Percentiles rank a stretch among this genome's conserved stretches.
Evolutionary conservation across 1,140 invertebrate genomes (phyloP).

Genomic region (Aphis craccivora): DNA sequence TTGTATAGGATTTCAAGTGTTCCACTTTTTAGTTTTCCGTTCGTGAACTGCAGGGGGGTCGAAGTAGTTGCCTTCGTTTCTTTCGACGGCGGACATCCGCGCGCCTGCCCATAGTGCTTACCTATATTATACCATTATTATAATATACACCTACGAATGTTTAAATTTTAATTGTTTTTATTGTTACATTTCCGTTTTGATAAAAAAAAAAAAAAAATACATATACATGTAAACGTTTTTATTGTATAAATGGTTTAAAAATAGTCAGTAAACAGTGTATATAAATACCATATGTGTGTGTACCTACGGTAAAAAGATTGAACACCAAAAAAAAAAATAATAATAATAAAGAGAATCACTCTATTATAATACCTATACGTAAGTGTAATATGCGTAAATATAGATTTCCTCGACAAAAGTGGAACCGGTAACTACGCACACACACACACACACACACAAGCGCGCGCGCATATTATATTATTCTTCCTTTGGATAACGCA

Average conservation of each 20-base stretch:
- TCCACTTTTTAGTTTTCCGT: background rate
- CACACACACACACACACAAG: background rate
- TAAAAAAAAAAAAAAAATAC: background rate
- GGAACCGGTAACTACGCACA: background rate
- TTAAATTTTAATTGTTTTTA: slow-evolving; percentile 8
- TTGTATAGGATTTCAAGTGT: background rate
- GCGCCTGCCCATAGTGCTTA: background rate
- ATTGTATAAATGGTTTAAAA: background rate
- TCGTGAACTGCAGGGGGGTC: background rate
- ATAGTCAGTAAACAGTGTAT: background rate
- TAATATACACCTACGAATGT: background rate
- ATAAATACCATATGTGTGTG: background rate
- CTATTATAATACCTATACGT: background rate
- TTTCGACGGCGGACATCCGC: background rate
- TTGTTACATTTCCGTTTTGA: slow-evolving; percentile 12
- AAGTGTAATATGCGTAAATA: slow-evolving; percentile 11
- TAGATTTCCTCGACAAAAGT: slow-evolving; percentile 30
- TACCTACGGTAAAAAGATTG: background rate
- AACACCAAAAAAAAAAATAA: background rate
- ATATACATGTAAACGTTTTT: background rate
- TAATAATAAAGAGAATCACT: background rate
- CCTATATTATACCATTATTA: background rate
- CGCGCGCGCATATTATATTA: background rate
- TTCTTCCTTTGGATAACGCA: slow-evolving; percentile 1
- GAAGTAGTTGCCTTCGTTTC: background rate